A percentile compares a stretch with the other conserved stretches of the same genome.
Evolutionary conservation across 2,113 vertebrate species (phyloP).

Genomic region (Macquaria ambigua): DNA sequence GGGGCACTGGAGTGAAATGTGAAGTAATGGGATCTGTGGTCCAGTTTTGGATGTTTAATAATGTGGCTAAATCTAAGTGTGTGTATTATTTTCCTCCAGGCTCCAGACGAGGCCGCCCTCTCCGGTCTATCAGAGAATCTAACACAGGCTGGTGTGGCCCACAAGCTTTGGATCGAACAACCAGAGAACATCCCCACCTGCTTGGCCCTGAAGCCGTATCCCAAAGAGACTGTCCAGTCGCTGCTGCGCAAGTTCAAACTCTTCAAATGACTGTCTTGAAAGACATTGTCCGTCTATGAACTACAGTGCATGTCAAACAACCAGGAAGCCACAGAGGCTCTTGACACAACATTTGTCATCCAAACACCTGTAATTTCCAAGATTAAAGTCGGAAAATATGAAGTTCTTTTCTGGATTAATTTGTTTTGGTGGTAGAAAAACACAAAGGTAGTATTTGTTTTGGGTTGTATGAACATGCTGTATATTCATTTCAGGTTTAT

Average conservation of each 20-base stretch:
- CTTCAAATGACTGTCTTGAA: slow-evolving; percentile 84
- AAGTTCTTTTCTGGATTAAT: background rate
- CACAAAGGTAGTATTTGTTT: background rate
- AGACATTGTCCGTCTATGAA: background rate
- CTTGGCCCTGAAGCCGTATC: slow-evolving; percentile 90
- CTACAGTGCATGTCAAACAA: background rate
- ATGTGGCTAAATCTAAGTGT: too few species aligned
- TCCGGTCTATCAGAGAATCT: slow-evolving; percentile 83
- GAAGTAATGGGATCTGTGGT: background rate
- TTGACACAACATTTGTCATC: background rate
- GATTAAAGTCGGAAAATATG: background rate
- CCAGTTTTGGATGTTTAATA: background rate
- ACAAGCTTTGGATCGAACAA: slow-evolving; percentile 92
- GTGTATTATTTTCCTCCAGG: slow-evolving; percentile 75
- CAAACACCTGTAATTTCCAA: background rate
- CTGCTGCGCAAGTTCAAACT: slow-evolving; percentile 90
- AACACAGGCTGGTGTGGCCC: slow-evolving; percentile 83
- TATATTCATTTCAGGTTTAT: too few species aligned
- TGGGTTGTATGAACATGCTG: background rate
- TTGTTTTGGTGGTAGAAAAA: background rate
- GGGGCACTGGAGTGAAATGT: background rate
- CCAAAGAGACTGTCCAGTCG: slow-evolving; percentile 89
- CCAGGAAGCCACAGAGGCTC: background rate
- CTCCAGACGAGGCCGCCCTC: slow-evolving; percentile 87
- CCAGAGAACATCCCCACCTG: slow-evolving; percentile 92